Evolutionary conservation across 2,888 invertebrate genomes (phyloP).

Genomic region (Polymixis flavicincta): DNA sequence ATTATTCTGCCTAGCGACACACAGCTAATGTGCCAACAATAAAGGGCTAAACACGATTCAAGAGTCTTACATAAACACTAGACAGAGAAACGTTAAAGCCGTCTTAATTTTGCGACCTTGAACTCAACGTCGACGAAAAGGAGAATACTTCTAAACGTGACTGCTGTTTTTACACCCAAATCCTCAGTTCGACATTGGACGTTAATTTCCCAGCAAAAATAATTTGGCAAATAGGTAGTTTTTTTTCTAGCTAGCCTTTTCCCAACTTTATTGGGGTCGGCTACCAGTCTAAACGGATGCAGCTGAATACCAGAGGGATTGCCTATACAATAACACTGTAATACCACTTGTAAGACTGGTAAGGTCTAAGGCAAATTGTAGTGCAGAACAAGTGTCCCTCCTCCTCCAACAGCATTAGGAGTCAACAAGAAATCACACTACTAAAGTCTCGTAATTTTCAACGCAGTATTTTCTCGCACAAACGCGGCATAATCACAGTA

Average conservation of each 20-base stretch:
- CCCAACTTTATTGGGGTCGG: not conserved
- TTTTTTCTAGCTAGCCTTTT: no score
- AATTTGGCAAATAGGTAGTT: no score
- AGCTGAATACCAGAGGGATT: no score
- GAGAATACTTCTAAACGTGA: not conserved
- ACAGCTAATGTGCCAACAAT: not conserved
- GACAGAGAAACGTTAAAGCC: not conserved
- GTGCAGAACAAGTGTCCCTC: not conserved
- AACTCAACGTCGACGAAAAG: conserved; percentile 9
- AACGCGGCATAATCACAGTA: not conserved
- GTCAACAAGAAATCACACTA: not conserved
- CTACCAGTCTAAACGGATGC: not conserved
- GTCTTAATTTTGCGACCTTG: conserved; percentile 25
- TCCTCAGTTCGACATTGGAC: conserved; percentile 2
- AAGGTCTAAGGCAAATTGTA: not conserved
- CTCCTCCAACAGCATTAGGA: not conserved
- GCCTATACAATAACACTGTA: no score
- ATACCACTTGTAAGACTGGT: no score
- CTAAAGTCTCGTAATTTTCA: not conserved
- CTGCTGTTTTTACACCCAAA: conserved; percentile 6
- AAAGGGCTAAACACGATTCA: not conserved
- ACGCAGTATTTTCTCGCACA: not conserved
- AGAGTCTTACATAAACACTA: conserved; percentile 23
- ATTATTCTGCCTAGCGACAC: conserved; percentile 6
- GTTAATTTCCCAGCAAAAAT: not conserved